phyloP scores from a whole-genome alignment of 2,797 vertebrate species.

The Discoglossus pictus region DNA sequence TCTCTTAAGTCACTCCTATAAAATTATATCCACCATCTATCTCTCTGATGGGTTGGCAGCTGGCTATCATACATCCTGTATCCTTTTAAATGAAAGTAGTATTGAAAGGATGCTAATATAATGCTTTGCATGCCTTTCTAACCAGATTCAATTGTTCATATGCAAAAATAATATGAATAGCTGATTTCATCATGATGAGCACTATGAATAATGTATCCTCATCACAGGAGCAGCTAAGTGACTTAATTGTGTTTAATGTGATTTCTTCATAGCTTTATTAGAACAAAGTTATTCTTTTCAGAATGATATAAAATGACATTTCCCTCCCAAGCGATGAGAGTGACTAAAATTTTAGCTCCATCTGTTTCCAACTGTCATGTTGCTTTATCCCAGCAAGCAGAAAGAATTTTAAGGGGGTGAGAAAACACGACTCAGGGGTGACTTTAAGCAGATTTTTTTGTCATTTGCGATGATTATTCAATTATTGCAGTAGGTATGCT shows the following conservation, averaged over 20 bases:
- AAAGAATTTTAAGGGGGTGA: no score
- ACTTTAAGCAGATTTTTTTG: no score
- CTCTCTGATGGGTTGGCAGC: no score
- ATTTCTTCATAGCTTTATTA: no score
- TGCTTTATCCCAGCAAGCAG: background rate
- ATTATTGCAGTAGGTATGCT: no score
- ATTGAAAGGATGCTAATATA: constrained; percentile 14
- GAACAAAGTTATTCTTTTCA: no score
- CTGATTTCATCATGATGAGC: background rate
- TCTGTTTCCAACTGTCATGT: background rate
- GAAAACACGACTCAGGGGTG: no score
- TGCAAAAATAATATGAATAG: constrained; percentile 3
- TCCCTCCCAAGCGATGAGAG: background rate
- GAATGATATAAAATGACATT: background rate
- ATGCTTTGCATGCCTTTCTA: background rate
- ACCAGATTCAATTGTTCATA: constrained; percentile 11
- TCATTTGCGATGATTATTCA: no score
- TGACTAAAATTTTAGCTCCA: background rate
- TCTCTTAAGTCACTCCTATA: constrained; percentile 6
- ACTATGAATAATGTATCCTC: constrained; percentile 13
- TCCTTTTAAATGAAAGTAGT: no score
- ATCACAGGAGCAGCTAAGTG: constrained; percentile 3
- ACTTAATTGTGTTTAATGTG: constrained; percentile 19
- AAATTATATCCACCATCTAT: no score
- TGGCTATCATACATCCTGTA: no score